Base-by-base conservation (phyloP, 2,888 invertebrate species). In the Cenopis cana region DNA sequence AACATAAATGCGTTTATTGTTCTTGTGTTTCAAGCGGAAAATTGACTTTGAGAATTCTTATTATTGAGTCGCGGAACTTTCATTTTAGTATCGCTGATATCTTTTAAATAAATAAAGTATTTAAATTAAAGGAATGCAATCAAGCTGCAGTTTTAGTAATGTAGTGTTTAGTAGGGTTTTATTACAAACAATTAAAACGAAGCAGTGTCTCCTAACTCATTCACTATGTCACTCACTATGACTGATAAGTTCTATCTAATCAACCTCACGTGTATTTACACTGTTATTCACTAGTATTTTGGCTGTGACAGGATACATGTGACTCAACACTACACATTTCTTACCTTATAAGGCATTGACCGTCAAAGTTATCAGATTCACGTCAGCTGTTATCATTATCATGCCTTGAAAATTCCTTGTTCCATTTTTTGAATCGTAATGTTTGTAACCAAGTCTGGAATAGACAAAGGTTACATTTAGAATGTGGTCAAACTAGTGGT, bases 261-360 rank as follows among this genome's bases (percentile, higher is more conserved):
- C 70, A 59, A 20, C 65, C 36, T 24, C 11, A 46, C 56, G 50
- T 41, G 33, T 65, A 46, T 70, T 70, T 70, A 46, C 59, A 46
- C 33, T 33, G 24, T 70, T 66, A 66, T 66, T 70, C 70, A 70
- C 57, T 66, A 60, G 46, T 20, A 57, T 41, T 65, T 70, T 59
- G 69, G 29, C 24, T 12, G n/a, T 46, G 36, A 20, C 59, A 60
- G 57, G 69, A 70, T 52, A 49, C 18, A n/a, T 14, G 11, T 66
- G 54, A 65, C 20, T 54, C 65, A 69, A 69, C 1, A 11, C 38
- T 38, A 46, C n/a, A 38, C 36, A 36, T 36, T 66, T 54, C 70
- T 59, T 66, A 49, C 70, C 70, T 59, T 70, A 60, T 66, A 59
- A 59, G 70, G 65, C 8, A 24, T 20, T 66, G 46, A 65, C 10